These are phyloP conservation scores for Notothenia coriiceps DNA, from an alignment of 2,113 vertebrate genomes.

Conservation along the genomic window DNA sequence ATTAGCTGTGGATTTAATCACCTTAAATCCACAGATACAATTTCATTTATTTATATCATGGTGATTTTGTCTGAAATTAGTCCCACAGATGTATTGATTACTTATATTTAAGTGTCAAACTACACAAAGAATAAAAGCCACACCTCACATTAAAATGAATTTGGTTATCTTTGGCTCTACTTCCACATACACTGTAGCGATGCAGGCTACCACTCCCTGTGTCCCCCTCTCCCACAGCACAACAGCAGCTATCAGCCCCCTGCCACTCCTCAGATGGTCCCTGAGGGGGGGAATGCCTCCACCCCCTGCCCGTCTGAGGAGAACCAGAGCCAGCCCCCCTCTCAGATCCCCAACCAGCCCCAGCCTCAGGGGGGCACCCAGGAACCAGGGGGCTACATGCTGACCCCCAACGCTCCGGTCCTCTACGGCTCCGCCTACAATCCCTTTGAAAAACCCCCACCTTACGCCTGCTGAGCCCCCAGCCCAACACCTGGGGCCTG, in stretches of 20 bases:
- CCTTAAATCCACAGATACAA: neutral
- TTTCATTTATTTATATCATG: neutral
- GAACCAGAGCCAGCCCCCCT: slow-evolving; percentile 80
- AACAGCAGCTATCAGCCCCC: slow-evolving; percentile 67
- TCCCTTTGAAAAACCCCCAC: slow-evolving; percentile 93
- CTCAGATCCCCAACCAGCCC: slow-evolving; percentile 77
- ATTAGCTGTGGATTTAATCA: neutral
- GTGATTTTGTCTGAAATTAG: neutral
- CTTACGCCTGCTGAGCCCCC: slow-evolving; percentile 87
- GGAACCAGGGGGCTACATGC: slow-evolving; percentile 83
- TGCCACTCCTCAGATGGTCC: slow-evolving; percentile 81
- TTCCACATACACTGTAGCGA: neutral
- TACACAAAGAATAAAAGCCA: neutral
- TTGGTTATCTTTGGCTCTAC: slow-evolving; percentile 3
- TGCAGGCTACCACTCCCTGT: neutral
- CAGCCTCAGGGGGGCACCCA: slow-evolving; percentile 84
- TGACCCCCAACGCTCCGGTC: slow-evolving; percentile 85
- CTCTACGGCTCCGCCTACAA: slow-evolving; percentile 82
- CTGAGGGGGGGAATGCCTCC: slow-evolving; percentile 77
- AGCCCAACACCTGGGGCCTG: neutral
- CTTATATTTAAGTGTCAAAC: slow-evolving; percentile 12
- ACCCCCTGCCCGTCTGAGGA: slow-evolving; percentile 82
- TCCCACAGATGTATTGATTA: neutral
- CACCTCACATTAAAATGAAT: slow-evolving; percentile 13
- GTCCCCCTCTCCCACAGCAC: slow-evolving; percentile 76